These are phyloP conservation scores for Geophilus truncorum DNA, from an alignment of 2,888 invertebrate genomes.

Conservation along the genomic window DNA sequence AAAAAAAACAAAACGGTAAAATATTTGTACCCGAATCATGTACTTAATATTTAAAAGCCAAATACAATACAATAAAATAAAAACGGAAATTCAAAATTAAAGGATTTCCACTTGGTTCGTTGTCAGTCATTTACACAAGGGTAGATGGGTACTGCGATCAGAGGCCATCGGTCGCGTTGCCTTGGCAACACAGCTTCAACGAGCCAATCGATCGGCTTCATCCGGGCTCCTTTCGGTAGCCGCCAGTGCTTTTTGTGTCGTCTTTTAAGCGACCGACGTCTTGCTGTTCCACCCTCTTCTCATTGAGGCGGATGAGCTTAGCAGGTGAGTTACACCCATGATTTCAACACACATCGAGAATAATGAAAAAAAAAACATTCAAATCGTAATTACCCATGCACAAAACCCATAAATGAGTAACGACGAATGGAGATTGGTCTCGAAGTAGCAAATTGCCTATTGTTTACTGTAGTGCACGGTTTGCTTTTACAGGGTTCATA, in stretches of 20 bases:
- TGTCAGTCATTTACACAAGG: neutral
- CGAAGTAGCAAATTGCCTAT: neutral
- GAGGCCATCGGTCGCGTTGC: conserved; percentile 2
- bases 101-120: neutral
- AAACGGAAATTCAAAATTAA: neutral
- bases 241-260: neutral
- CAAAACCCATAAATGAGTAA: neutral
- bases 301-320: neutral
- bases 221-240: neutral
- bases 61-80: no score
- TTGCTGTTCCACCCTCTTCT: neutral
- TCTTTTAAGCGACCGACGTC: neutral
- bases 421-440: neutral
- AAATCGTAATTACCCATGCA: neutral
- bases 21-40: neutral
- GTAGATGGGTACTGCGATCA: neutral
- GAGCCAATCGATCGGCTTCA: conserved; percentile 11
- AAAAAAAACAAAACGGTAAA: neutral
- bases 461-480: neutral
- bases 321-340: conserved; percentile 3
- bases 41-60: neutral
- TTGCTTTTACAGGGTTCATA: neutral
- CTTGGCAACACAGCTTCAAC: neutral
- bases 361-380: neutral
- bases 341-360: neutral